phyloP scores from a whole-genome alignment of 1,140 invertebrate genomes.

The Drosophila watanabei region DNA sequence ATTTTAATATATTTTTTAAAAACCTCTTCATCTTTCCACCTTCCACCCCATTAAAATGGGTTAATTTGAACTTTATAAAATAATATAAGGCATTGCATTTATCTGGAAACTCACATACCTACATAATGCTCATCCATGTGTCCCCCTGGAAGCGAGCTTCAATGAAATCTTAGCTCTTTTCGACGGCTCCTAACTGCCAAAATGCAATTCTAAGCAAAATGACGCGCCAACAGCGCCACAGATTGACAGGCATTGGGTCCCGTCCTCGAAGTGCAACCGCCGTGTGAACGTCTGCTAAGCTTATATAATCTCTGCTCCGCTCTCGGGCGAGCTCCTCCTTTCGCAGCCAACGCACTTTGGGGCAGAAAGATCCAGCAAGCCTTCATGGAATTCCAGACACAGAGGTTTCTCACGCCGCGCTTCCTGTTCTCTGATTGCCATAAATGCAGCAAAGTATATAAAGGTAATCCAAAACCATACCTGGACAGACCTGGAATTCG shows the following conservation, averaged over 20 bases:
- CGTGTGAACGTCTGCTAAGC: conserved; percentile 14
- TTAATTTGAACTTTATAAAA: not conserved
- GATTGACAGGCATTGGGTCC: conserved; percentile 44
- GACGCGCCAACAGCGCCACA: conserved; percentile 6
- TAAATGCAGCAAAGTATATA: not conserved
- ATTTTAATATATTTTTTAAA: not conserved
- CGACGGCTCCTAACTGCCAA: not conserved
- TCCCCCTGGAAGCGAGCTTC: conserved; percentile 8
- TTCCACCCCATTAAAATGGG: not conserved
- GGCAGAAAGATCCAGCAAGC: not conserved
- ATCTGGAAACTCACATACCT: conserved; percentile 19
- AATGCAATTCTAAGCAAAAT: conserved; percentile 60
- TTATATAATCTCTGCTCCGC: conserved; percentile 15
- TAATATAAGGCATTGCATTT: not conserved
- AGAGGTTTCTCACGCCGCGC: conserved; percentile 43
- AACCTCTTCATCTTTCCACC: not conserved
- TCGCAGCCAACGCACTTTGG: conserved; percentile 19
- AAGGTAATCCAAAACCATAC: conserved; percentile 33
- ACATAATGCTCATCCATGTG: not conserved
- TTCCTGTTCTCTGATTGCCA: conserved; percentile 41
- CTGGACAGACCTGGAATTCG: conserved; percentile 30
- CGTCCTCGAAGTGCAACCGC: conserved; percentile 24
- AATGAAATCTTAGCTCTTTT: conserved; percentile 31
- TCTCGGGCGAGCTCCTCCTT: not conserved
- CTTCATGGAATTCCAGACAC: conserved; percentile 25